Percentiles rank a stretch among this genome's conserved stretches.
Evolutionary conservation across 2,888 invertebrate species (phyloP).

Genomic region (Neocrepidodera transversa): DNA sequence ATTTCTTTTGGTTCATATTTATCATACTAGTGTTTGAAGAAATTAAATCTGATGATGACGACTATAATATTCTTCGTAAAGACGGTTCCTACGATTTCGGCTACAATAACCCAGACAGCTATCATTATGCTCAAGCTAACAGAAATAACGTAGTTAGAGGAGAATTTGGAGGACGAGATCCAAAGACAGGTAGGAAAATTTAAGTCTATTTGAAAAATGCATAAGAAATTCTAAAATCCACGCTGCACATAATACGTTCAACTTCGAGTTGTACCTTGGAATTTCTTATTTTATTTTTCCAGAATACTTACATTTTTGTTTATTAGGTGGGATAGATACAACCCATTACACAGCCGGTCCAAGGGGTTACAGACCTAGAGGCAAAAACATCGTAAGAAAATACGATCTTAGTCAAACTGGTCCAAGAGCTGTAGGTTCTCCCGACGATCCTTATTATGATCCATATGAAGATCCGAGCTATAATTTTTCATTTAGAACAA

Average conservation of each 20-base stretch:
- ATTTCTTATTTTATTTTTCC: too few species aligned
- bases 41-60: constrained; percentile 60
- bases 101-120: constrained; percentile 74
- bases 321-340: constrained; percentile 67
- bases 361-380: constrained; percentile 79
- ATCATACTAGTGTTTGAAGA: constrained; percentile 34
- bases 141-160: constrained; percentile 73
- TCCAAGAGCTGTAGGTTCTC: constrained; percentile 69
- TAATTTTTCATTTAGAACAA: constrained; percentile 71
- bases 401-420: constrained; percentile 72
- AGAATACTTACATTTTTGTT: not conserved
- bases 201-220: not conserved
- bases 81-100: constrained; percentile 82
- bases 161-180: constrained; percentile 75
- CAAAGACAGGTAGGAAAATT: constrained; percentile 64
- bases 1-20: constrained; percentile 38
- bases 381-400: constrained; percentile 76
- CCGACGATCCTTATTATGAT: constrained; percentile 77
- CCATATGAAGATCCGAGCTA: constrained; percentile 81
- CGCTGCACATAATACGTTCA: too few species aligned
- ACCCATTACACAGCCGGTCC: constrained; percentile 79
- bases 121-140: constrained; percentile 73
- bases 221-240: too few species aligned
- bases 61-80: constrained; percentile 69
- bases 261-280: too few species aligned